Evolutionary conservation across 2,113 vertebrate species (phyloP).

Genomic region (Romanogobio albipinnatus): DNA sequence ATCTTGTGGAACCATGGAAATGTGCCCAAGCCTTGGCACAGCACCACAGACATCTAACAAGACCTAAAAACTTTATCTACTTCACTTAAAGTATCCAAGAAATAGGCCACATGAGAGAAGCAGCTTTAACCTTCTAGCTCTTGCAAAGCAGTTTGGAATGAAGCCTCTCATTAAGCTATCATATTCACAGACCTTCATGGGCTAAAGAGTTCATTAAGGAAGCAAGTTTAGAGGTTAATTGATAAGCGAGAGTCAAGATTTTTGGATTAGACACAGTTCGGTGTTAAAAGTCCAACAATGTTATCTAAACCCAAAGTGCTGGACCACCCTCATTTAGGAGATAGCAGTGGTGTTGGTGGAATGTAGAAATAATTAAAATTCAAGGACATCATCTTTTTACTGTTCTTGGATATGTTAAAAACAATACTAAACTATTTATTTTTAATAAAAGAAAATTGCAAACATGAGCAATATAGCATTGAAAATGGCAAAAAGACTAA

Average conservation of each 20-base stretch:
- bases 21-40: conserved; percentile 25
- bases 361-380: not conserved
- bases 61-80: conserved; percentile 50
- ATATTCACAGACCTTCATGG: conserved; percentile 68
- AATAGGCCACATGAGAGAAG: conserved; percentile 35
- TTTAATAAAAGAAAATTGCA: too few relatives aligned
- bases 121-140: conserved; percentile 47
- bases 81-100: conserved; percentile 49
- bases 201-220: conserved; percentile 67
- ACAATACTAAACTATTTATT: too few relatives aligned
- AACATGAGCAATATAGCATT: too few relatives aligned
- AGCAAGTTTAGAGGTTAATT: conserved; percentile 60
- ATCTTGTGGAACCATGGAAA: conserved; percentile 12
- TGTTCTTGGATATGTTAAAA: not conserved
- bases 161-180: conserved; percentile 67
- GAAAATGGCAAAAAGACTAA: too few relatives aligned
- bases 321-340: not conserved
- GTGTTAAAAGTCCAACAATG: conserved; percentile 12
- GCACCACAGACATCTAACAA: conserved; percentile 7
- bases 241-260: conserved; percentile 59
- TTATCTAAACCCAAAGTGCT: not conserved
- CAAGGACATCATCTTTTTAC: not conserved
- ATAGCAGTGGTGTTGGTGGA: not conserved
- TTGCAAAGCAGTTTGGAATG: conserved; percentile 63
- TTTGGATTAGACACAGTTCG: conserved; percentile 21